phyloP scores from a whole-genome alignment of 2,113 vertebrate genomes.

The Orientallactaga bullata region DNA sequence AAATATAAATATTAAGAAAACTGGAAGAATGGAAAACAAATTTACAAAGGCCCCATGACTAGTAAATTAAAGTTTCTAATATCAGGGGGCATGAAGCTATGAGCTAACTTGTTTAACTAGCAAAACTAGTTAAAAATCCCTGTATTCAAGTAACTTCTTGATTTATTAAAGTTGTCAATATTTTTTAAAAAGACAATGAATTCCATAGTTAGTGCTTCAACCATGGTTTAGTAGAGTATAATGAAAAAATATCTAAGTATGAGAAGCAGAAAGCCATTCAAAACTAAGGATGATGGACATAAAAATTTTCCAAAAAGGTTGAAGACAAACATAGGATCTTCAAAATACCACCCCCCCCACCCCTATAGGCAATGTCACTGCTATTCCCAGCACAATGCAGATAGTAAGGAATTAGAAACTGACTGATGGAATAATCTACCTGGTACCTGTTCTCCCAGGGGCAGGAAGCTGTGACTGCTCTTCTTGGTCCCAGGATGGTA shows the following conservation, averaged over 20 bases:
- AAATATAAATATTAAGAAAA: too few species aligned
- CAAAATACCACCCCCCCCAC: too few species aligned
- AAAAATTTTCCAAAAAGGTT: neutral
- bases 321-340: fast-evolving
- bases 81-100: too few species aligned
- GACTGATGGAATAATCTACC: fast-evolving
- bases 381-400: neutral
- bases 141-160: too few species aligned
- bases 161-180: too few species aligned
- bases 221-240: neutral
- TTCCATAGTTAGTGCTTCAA: neutral
- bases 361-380: neutral
- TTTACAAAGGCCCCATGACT: too few species aligned
- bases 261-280: neutral
- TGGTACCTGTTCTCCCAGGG: neutral
- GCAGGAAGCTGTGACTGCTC: neutral
- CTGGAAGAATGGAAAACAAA: too few species aligned
- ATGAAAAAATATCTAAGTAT: neutral
- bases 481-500: neutral
- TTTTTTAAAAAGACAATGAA: neutral
- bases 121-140: too few species aligned
- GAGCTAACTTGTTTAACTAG: too few species aligned
- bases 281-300: neutral
- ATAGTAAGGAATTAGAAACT: neutral
- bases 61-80: too few species aligned